A percentile compares a stretch with the other conserved stretches of the same genome.
Evolutionary conservation across 2,797 vertebrate species (phyloP).

Genomic region (Ciconia nigra): DNA sequence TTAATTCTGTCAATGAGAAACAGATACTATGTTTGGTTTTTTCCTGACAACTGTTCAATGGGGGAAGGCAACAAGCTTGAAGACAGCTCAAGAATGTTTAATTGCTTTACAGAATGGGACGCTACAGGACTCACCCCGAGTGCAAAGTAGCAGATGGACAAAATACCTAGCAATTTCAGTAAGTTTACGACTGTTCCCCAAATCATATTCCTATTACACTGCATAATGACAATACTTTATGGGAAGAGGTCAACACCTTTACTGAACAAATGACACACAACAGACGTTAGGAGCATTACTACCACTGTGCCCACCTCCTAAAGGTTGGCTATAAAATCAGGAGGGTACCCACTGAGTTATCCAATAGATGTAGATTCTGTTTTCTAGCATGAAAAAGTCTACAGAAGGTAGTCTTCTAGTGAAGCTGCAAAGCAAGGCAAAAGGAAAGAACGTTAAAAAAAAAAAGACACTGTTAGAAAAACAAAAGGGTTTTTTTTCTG

Average conservation of each 20-base stretch:
- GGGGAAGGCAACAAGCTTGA: not conserved
- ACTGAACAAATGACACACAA: not conserved
- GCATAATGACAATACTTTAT: not conserved
- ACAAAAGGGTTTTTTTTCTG: not conserved
- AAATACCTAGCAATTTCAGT: not conserved
- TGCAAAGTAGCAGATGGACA: not conserved
- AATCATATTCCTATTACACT: not conserved
- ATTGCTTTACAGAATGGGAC: not conserved
- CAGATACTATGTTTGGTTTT: not conserved
- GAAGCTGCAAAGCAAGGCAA: not conserved
- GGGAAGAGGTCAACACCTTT: not conserved
- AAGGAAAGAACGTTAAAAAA: not conserved
- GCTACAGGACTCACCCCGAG: not conserved
- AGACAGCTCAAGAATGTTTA: not conserved
- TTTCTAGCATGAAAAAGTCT: slow-evolving; percentile 3
- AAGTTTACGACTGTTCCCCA: not conserved
- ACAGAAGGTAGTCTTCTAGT: not conserved
- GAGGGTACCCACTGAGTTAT: slow-evolving; percentile 3
- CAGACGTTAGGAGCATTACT: not conserved
- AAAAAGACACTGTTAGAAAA: not conserved
- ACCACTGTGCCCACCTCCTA: not conserved
- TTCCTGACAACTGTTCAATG: not conserved
- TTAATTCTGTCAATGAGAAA: slow-evolving; percentile 34
- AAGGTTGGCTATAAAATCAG: not conserved
- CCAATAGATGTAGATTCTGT: not conserved